Evolutionary conservation across 1,140 invertebrate species (phyloP).

Genomic region (Goniozus legneri): DNA sequence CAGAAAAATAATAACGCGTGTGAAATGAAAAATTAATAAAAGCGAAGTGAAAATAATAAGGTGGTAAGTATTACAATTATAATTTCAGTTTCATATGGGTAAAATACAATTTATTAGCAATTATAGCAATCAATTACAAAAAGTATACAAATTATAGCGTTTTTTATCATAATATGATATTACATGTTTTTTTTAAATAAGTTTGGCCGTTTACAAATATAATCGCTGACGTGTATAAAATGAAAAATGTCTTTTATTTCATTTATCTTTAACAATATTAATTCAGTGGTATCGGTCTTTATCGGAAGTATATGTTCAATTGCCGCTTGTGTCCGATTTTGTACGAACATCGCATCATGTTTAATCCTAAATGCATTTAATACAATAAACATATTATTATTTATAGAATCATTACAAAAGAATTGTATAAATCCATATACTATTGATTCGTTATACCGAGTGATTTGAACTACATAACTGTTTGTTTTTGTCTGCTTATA

Average conservation of each 20-base stretch:
- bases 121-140: too few relatives aligned
- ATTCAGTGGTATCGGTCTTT: not conserved
- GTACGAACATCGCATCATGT: slow-evolving; percentile 12
- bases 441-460: not conserved
- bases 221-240: not conserved
- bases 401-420: slow-evolving; percentile 12
- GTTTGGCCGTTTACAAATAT: slow-evolving; percentile 3
- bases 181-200: slow-evolving; percentile 7
- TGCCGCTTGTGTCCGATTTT: not conserved
- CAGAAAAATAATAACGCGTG: too few relatives aligned
- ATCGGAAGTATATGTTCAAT: slow-evolving; percentile 4
- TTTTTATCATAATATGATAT: too few relatives aligned
- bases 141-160: too few relatives aligned
- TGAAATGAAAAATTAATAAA: too few relatives aligned
- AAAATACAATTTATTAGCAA: too few relatives aligned
- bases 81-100: too few relatives aligned
- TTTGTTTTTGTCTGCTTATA: slow-evolving; percentile 24
- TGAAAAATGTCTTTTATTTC: not conserved
- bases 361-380: slow-evolving; percentile 10
- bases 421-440: slow-evolving; percentile 14
- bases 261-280: not conserved
- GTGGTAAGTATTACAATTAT: too few relatives aligned
- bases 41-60: too few relatives aligned
- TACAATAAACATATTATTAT: slow-evolving; percentile 11
- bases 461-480: slow-evolving; percentile 16